phyloP scores from a whole-genome alignment of 2,797 vertebrate genomes.

The Hemitrygon akajei region DNA sequence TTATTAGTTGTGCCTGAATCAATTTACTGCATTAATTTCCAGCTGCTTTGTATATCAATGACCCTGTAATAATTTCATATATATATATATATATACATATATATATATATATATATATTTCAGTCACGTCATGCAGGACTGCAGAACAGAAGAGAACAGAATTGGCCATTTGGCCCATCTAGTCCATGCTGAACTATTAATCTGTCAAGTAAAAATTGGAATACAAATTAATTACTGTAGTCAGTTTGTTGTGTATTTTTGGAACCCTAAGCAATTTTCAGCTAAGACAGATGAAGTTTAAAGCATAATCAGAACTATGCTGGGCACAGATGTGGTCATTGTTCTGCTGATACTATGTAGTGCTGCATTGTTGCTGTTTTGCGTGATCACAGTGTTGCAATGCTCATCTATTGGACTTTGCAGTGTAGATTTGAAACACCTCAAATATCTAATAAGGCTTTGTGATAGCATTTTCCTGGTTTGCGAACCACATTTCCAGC shows the following conservation, averaged over 20 bases:
- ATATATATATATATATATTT: neutral
- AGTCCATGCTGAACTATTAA: too few species aligned
- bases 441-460: neutral
- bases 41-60: neutral
- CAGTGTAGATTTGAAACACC: neutral
- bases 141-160: too few species aligned
- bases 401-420: neutral
- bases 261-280: neutral
- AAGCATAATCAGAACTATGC: neutral
- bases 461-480: neutral
- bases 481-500: too few species aligned
- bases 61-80: neutral
- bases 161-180: too few species aligned
- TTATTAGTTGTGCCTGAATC: slow-evolving; percentile 6
- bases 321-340: neutral
- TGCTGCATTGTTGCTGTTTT: too few species aligned
- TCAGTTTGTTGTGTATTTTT: neutral
- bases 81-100: too few species aligned
- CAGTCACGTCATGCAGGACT: neutral
- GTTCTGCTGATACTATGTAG: neutral
- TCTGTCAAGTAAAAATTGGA: neutral
- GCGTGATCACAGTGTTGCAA: neutral
- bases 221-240: neutral
- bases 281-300: neutral
- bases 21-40: neutral